phyloP scores from a whole-genome alignment of 2,113 vertebrate species.

The Python bivittatus region DNA sequence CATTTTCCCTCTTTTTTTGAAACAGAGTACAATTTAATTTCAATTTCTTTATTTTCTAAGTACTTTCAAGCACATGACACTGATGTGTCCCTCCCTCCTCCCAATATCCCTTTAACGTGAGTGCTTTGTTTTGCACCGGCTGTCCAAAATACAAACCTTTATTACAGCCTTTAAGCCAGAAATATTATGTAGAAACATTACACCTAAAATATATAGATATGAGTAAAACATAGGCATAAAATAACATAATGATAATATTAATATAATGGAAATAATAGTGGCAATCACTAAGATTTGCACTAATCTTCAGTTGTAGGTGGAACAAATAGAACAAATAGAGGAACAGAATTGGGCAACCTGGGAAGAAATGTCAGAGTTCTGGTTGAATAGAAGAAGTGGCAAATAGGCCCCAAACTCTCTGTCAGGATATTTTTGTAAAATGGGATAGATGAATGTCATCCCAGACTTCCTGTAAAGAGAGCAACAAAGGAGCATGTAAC shows the following conservation, averaged over 20 bases:
- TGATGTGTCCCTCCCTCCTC: background rate
- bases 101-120: background rate
- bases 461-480: background rate
- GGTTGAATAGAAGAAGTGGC: too few species aligned
- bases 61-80: background rate
- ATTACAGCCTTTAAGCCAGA: background rate
- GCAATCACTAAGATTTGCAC: background rate
- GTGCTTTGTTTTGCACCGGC: conserved; percentile 8
- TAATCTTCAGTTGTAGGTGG: background rate
- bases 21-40: background rate
- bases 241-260: background rate
- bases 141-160: background rate
- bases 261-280: background rate
- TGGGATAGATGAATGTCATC: background rate
- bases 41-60: background rate
- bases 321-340: background rate
- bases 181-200: background rate
- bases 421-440: background rate
- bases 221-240: background rate
- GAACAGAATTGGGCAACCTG: background rate
- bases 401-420: too few species aligned
- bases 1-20: background rate
- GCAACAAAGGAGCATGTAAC: background rate
- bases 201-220: background rate
- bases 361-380: too few species aligned